A percentile compares a stretch with the other conserved stretches of the same genome.
Evolutionary conservation across 2,113 vertebrate genomes (phyloP).

Genomic region (Tympanuchus pallidicinctus): DNA sequence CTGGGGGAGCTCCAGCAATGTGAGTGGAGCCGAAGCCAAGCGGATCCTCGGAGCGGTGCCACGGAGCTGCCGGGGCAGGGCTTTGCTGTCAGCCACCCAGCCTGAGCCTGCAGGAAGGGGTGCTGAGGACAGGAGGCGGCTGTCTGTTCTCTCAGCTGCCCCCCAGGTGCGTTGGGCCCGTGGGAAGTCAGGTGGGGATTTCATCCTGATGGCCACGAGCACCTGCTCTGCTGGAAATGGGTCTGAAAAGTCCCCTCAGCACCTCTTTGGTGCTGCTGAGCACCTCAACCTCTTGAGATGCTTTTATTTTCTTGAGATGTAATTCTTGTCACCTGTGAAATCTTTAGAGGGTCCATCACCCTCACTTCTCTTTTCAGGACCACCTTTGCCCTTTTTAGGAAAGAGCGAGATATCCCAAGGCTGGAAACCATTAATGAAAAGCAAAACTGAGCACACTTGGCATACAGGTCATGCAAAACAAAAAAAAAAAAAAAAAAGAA

Average conservation of each 20-base stretch:
- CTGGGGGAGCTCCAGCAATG: slow-evolving; percentile 57
- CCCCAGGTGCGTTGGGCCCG: background rate
- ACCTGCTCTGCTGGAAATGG: background rate
- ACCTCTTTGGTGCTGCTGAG: background rate
- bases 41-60: slow-evolving; percentile 57
- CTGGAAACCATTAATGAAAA: background rate
- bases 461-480: background rate
- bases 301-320: background rate
- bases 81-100: background rate
- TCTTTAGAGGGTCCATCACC: background rate
- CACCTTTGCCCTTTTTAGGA: background rate
- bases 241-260: background rate
- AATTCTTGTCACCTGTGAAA: background rate
- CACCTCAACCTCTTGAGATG: background rate
- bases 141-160: slow-evolving; percentile 37
- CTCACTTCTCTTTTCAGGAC: background rate
- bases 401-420: background rate
- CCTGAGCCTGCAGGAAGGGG: background rate
- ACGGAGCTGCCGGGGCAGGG: background rate
- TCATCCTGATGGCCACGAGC: background rate
- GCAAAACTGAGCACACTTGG: background rate
- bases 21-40: slow-evolving; percentile 35
- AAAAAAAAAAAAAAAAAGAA: background rate
- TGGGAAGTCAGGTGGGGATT: background rate
- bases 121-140: slow-evolving; percentile 1